Evolutionary conservation across 1,140 invertebrate genomes (phyloP).

Genomic region (Ostrea denselamellosa): DNA sequence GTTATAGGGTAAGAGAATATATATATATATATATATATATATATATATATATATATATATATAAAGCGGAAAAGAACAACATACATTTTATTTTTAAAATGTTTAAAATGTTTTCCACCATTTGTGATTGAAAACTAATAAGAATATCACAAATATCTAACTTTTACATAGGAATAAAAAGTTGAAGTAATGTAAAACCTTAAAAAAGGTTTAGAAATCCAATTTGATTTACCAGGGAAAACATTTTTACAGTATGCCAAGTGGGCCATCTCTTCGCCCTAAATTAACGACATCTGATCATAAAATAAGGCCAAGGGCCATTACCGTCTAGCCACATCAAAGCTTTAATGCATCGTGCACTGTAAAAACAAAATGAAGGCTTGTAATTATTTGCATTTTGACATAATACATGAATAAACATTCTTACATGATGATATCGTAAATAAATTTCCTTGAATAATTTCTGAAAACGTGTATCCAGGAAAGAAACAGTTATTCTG

Average conservation of each 20-base stretch:
- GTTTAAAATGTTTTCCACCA: no score
- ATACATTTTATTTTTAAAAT: no score
- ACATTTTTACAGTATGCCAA: not conserved
- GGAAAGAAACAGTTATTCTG: not conserved
- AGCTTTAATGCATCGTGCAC: not conserved
- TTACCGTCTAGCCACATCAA: conserved; percentile 14
- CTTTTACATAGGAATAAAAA: no score
- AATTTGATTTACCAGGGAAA: no score
- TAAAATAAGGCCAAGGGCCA: not conserved
- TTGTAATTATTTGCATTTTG: conserved; percentile 13
- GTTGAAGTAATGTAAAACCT: no score
- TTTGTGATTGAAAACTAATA: not conserved
- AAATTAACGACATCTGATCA: not conserved
- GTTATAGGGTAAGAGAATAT: no score
- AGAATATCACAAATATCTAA: not conserved
- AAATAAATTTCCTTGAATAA: conserved; percentile 31
- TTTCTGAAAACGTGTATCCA: not conserved
- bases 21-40: no score
- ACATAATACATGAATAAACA: not conserved
- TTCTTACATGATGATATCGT: conserved; percentile 11
- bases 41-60: no score
- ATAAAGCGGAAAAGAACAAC: no score
- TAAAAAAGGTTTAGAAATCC: no score
- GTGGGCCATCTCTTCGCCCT: not conserved
- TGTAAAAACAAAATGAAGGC: conserved; percentile 11